Evolutionary conservation across 2,113 vertebrate species (phyloP).

Genomic region (Vidua chalybeata): DNA sequence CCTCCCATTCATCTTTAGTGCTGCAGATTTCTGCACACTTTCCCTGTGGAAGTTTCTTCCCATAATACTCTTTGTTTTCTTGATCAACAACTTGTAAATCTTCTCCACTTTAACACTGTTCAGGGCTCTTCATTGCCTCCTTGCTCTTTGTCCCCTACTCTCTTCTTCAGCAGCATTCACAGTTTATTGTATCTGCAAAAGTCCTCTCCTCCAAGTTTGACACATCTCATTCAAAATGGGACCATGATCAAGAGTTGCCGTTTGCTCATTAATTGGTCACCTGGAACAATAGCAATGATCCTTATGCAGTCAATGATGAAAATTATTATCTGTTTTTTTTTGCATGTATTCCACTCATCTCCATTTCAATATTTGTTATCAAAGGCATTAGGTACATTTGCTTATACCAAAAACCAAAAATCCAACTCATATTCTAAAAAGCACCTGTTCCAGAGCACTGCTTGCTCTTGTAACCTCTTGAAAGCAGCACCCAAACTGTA

Average conservation of each 20-base stretch:
- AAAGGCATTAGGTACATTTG: not conserved
- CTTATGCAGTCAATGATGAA: not conserved
- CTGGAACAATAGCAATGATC: not conserved
- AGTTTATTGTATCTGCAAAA: not conserved
- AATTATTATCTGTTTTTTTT: not conserved
- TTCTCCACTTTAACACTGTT: not conserved
- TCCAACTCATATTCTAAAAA: not conserved
- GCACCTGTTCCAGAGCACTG: not conserved
- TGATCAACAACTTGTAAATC: not conserved
- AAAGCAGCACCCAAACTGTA: not conserved
- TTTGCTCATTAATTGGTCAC: not conserved
- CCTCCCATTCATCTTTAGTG: not conserved
- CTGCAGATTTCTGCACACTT: not conserved
- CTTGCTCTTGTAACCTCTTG: not conserved
- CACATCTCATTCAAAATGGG: not conserved
- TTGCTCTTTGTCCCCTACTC: not conserved
- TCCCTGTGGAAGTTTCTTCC: not conserved
- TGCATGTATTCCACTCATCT: not conserved
- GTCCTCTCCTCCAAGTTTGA: not conserved
- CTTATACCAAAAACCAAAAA: not conserved
- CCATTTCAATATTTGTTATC: not conserved
- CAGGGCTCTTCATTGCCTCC: not conserved
- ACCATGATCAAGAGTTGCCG: not conserved
- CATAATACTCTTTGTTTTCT: not conserved
- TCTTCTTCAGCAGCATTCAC: not conserved